Conservation (phyloP, 2,113 vertebrate species). For the Petrocephalus microphthalmus region DNA sequence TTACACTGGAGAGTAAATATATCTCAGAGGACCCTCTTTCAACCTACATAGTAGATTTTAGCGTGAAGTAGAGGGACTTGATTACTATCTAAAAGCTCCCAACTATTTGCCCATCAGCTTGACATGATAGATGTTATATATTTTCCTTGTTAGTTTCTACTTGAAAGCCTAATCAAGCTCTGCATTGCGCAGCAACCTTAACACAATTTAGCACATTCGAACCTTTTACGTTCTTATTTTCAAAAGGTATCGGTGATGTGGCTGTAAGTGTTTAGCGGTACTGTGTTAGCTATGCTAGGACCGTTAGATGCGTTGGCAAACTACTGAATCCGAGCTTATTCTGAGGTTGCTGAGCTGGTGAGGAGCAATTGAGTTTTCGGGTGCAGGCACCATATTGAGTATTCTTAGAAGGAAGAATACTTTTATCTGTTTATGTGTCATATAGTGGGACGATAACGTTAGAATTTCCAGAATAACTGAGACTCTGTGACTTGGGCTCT, state of each 20-base stretch:
- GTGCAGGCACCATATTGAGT: background rate
- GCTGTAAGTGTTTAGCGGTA: background rate
- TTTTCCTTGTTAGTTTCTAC: background rate
- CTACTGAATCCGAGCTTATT: conserved; percentile 17
- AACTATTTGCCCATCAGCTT: background rate
- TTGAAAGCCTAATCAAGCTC: background rate
- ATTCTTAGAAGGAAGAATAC: background rate
- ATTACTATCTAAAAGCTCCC: background rate
- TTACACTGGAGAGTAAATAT: conserved; percentile 41
- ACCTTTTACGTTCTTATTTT: background rate
- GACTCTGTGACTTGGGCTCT: background rate
- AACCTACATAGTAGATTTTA: conserved; percentile 25
- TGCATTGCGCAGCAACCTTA: background rate
- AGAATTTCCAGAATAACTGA: background rate
- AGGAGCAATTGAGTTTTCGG: background rate
- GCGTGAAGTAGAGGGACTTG: background rate
- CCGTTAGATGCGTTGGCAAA: background rate
- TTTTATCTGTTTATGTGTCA: background rate
- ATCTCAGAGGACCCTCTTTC: conserved; percentile 54
- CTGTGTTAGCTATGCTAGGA: background rate
- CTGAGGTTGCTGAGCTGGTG: background rate
- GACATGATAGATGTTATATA: background rate
- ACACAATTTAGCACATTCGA: background rate
- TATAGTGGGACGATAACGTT: background rate
- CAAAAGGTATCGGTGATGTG: background rate